Evolutionary conservation across 2,113 vertebrate genomes (phyloP).

Genomic region (Seriola rivoliana): DNA sequence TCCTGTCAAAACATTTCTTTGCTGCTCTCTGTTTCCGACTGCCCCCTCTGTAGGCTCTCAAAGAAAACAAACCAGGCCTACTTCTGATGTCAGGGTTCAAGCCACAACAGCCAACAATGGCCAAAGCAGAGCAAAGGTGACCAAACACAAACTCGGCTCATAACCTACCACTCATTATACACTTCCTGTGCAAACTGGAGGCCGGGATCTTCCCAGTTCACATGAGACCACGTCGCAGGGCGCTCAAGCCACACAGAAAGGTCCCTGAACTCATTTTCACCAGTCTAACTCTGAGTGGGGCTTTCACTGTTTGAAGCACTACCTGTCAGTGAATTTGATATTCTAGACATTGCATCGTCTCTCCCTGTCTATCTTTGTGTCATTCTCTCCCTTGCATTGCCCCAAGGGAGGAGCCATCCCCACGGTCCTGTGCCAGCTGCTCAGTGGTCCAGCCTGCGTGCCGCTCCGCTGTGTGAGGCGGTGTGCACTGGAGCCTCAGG

Average conservation of each 20-base stretch:
- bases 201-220: slow-evolving; percentile 52
- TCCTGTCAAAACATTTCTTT: slow-evolving; percentile 79
- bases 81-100: slow-evolving; percentile 62
- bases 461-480: slow-evolving; percentile 67
- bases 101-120: slow-evolving; percentile 59
- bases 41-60: slow-evolving; percentile 54
- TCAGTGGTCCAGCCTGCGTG: slow-evolving; percentile 79
- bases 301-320: slow-evolving; percentile 56
- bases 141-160: slow-evolving; percentile 71
- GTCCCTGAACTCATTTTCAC: slow-evolving; percentile 63
- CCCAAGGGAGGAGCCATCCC: slow-evolving; percentile 78
- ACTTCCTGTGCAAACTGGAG: slow-evolving; percentile 65
- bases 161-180: slow-evolving; percentile 61
- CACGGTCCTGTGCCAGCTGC: slow-evolving; percentile 76
- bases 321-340: slow-evolving; percentile 79
- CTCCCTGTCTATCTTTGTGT: slow-evolving; percentile 79
- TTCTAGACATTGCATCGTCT: slow-evolving; percentile 67
- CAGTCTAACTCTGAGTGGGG: slow-evolving; percentile 53
- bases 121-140: slow-evolving; percentile 70
- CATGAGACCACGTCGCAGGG: slow-evolving; percentile 32
- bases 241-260: slow-evolving; percentile 32
- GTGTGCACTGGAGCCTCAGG: slow-evolving; percentile 80
- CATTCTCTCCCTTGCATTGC: slow-evolving; percentile 63
- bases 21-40: slow-evolving; percentile 58
- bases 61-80: slow-evolving; percentile 72